These are phyloP conservation scores for Seira ritae DNA, from an alignment of 2,888 invertebrate genomes.

Conservation along the genomic window DNA sequence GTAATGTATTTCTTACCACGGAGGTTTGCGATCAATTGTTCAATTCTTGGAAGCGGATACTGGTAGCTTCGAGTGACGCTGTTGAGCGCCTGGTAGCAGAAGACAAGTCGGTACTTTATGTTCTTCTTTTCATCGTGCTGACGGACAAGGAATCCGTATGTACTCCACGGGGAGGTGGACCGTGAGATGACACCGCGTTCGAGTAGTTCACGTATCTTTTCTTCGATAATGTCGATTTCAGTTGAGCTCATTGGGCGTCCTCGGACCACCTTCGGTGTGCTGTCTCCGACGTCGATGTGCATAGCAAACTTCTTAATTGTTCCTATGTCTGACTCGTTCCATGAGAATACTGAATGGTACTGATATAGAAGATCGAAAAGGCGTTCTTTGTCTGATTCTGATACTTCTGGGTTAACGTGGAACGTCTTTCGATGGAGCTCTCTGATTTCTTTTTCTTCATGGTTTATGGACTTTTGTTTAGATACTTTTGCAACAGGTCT, in stretches of 20 bases:
- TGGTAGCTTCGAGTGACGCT: not conserved
- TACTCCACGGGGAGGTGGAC: not conserved
- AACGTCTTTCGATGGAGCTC: constrained; percentile 26
- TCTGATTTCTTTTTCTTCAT: not conserved
- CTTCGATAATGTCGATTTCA: not conserved
- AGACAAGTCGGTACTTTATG: not conserved
- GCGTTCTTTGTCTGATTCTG: not conserved
- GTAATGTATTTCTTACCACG: not conserved
- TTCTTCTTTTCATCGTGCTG: not conserved
- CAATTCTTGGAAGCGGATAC: constrained; percentile 8
- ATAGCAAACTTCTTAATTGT: constrained; percentile 2
- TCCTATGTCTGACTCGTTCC: not conserved
- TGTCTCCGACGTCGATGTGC: constrained; percentile 17
- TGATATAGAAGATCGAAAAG: not conserved
- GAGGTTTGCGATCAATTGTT: not conserved
- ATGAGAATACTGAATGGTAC: constrained; percentile 18
- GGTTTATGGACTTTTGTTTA: not conserved
- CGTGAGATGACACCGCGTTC: not conserved
- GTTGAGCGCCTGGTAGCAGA: not conserved
- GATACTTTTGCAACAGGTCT: not conserved
- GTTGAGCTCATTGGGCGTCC: not conserved
- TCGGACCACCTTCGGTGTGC: not conserved
- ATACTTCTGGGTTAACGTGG: not conserved
- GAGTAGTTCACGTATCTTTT: not conserved
- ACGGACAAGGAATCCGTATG: constrained; percentile 5